These are phyloP conservation scores for Tribolium madens DNA, from an alignment of 1,140 invertebrate genomes.

Conservation along the genomic window DNA sequence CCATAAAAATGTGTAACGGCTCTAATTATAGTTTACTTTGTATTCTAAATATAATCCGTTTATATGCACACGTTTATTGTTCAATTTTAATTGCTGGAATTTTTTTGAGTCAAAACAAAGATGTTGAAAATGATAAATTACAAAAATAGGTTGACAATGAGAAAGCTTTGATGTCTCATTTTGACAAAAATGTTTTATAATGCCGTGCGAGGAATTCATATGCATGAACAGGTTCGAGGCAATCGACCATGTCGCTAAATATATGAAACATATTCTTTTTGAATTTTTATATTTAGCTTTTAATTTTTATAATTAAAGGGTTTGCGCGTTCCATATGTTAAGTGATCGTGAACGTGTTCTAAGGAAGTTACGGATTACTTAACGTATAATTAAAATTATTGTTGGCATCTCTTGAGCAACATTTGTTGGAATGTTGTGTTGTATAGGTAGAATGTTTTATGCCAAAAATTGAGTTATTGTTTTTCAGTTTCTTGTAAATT, in stretches of 20 bases:
- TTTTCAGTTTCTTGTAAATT: too few species aligned
- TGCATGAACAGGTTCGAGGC: background rate
- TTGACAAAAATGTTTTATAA: background rate
- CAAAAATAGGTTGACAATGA: background rate
- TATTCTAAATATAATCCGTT: constrained; percentile 27
- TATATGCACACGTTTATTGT: constrained; percentile 23
- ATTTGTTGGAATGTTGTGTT: background rate
- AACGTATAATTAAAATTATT: background rate
- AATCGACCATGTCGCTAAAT: background rate
- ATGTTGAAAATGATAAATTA: background rate
- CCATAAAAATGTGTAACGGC: constrained; percentile 8
- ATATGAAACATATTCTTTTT: background rate
- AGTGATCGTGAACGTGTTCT: background rate
- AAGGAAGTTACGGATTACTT: background rate
- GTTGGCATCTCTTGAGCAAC: background rate
- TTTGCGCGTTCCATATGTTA: background rate
- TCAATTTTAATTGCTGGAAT: constrained; percentile 24
- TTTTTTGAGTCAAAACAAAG: background rate
- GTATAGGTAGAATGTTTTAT: too few species aligned
- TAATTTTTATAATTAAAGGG: background rate
- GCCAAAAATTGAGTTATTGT: too few species aligned
- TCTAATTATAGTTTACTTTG: constrained; percentile 29
- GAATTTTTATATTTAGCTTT: background rate
- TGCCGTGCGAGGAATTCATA: background rate
- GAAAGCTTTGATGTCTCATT: background rate